Evolutionary conservation across 2,797 vertebrate genomes (phyloP).

Genomic region (Scyliorhinus canicula): DNA sequence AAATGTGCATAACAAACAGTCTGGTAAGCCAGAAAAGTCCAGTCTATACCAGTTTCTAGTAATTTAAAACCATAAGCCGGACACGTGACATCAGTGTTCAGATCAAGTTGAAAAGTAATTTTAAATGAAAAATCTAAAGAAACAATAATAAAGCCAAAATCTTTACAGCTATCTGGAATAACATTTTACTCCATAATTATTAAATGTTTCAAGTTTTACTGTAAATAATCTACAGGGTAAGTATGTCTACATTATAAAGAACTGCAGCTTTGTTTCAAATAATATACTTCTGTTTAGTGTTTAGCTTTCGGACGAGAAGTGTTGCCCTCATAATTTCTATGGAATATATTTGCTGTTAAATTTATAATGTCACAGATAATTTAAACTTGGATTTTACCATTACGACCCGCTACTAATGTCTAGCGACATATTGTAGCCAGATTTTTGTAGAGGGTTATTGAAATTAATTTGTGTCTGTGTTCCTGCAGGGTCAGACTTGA

Average conservation of each 20-base stretch:
- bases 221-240: not conserved
- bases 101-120: not conserved
- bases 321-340: not conserved
- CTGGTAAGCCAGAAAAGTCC: not conserved
- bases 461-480: not conserved
- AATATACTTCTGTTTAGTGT: not conserved
- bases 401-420: not conserved
- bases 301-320: not conserved
- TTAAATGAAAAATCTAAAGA: not conserved
- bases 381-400: not conserved
- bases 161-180: not conserved
- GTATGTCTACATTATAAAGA: not conserved
- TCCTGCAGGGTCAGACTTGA: not conserved
- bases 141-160: not conserved
- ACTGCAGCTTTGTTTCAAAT: not conserved
- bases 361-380: not conserved
- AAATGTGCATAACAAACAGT: slow-evolving; percentile 36
- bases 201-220: not conserved
- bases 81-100: not conserved
- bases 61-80: not conserved
- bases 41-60: slow-evolving; percentile 20
- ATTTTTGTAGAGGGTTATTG: not conserved
- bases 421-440: not conserved
- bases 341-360: not conserved
- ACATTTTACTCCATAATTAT: not conserved